A percentile compares a stretch with the other conserved stretches of the same genome.
Conservation (phyloP, 2,113 vertebrate species). For the Sebastes fasciatus region DNA sequence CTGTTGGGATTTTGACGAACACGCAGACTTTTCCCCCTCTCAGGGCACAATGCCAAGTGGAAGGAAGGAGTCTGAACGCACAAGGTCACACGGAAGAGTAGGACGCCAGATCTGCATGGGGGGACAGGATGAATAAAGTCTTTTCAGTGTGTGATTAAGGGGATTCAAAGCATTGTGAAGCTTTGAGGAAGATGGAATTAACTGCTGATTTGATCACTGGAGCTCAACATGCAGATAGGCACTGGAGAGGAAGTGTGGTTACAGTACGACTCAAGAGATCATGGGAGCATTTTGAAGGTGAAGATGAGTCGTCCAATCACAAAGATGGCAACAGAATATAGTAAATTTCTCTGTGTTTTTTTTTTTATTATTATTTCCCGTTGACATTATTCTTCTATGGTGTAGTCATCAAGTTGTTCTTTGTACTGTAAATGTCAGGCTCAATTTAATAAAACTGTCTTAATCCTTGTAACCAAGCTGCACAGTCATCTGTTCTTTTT, state of each 20-base stretch:
- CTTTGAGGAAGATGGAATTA: slow-evolving; percentile 26
- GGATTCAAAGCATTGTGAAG: slow-evolving; percentile 45
- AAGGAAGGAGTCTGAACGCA: slow-evolving; percentile 41
- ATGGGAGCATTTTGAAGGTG: slow-evolving; percentile 29
- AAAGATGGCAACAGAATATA: not conserved
- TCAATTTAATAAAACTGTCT: slow-evolving; percentile 29
- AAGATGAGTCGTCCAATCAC: slow-evolving; percentile 9
- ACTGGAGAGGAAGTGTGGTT: not conserved
- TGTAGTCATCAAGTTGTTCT: slow-evolving; percentile 40
- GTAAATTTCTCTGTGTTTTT: not conserved
- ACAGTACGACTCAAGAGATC: slow-evolving; percentile 14
- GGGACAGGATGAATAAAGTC: slow-evolving; percentile 42
- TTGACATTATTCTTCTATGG: not conserved
- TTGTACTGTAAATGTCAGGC: slow-evolving; percentile 42
- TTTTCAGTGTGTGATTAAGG: slow-evolving; percentile 52
- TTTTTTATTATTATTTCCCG: slow-evolving; percentile 13
- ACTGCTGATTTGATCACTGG: slow-evolving; percentile 35
- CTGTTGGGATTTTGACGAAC: not conserved
- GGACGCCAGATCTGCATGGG: not conserved
- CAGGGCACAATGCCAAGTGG: slow-evolving; percentile 15
- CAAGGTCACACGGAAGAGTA: slow-evolving; percentile 47
- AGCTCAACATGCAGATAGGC: slow-evolving; percentile 26
- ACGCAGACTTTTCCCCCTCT: slow-evolving; percentile 17
- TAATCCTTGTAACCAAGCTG: slow-evolving; percentile 20
- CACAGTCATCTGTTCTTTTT: slow-evolving; percentile 13